phyloP scores from a whole-genome alignment of 1,140 invertebrate species.

The Papilio polytes region DNA sequence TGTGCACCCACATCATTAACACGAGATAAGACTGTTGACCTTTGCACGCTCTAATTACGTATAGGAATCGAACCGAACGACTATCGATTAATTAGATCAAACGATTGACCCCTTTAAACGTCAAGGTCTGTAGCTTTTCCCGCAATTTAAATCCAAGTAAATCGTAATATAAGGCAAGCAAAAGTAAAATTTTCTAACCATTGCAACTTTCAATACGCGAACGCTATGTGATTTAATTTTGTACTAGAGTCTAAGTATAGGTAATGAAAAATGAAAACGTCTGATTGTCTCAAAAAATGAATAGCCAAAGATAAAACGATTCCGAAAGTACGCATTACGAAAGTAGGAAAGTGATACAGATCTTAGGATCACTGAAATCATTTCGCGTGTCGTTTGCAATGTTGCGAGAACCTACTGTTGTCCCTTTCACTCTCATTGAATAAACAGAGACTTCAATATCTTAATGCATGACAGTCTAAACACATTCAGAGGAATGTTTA shows the following conservation, averaged over 20 bases:
- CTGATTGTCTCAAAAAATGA: background rate
- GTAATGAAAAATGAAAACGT: background rate
- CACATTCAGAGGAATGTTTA: slow-evolving; percentile 22
- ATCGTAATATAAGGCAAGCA: too few relatives aligned
- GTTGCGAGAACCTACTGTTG: background rate
- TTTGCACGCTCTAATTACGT: slow-evolving; percentile 15
- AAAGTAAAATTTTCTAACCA: too few relatives aligned
- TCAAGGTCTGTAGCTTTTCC: background rate
- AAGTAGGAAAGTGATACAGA: background rate
- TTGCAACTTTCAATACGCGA: too few relatives aligned
- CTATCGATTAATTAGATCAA: slow-evolving; percentile 13
- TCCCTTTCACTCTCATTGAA: background rate
- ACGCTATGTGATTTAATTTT: background rate
- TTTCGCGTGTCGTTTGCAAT: background rate
- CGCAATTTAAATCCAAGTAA: too few relatives aligned
- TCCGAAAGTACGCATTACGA: background rate
- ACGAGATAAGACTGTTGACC: background rate
- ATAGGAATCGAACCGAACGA: background rate
- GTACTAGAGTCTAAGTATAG: too few relatives aligned
- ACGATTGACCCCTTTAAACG: background rate
- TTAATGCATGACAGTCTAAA: background rate
- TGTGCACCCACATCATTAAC: slow-evolving; percentile 12
- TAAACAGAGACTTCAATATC: background rate
- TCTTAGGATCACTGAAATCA: background rate
- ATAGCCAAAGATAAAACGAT: background rate